Evolutionary conservation across 35 echinoderm and acorn worm genomes (phyloP).

Genomic region (Strongylocentrotus purpuratus): DNA sequence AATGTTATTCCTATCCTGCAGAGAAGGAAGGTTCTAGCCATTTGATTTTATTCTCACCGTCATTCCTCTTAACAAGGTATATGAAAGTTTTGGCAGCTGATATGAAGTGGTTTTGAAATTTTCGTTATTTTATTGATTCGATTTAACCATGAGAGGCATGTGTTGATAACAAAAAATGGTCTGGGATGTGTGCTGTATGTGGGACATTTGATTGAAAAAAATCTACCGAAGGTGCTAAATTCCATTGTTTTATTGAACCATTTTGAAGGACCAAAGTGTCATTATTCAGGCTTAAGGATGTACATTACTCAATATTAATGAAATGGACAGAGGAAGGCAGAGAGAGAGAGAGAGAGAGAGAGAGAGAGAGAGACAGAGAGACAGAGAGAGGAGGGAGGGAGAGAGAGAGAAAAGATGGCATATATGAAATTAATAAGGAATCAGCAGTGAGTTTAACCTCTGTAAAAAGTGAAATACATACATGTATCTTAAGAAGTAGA

Average conservation of each 20-base stretch:
- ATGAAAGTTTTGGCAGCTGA: background rate
- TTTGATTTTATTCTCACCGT: background rate
- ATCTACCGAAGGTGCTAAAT: background rate
- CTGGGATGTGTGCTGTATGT: background rate
- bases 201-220: background rate
- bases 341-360: background rate
- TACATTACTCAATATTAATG: background rate
- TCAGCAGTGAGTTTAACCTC: background rate
- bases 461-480: background rate
- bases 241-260: conserved; percentile 12
- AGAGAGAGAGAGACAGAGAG: background rate
- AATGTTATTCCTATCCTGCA: background rate
- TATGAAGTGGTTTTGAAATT: background rate
- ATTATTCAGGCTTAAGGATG: background rate
- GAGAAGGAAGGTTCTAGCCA: background rate
- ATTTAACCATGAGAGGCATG: background rate
- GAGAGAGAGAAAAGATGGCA: background rate
- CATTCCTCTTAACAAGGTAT: background rate
- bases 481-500: background rate
- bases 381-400: background rate
- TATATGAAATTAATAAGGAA: background rate
- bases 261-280: conserved; percentile 6
- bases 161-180: background rate
- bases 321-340: background rate
- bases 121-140: background rate